phyloP scores from a whole-genome alignment of 2,113 vertebrate genomes.

The Mesembrinibis cayennensis region DNA sequence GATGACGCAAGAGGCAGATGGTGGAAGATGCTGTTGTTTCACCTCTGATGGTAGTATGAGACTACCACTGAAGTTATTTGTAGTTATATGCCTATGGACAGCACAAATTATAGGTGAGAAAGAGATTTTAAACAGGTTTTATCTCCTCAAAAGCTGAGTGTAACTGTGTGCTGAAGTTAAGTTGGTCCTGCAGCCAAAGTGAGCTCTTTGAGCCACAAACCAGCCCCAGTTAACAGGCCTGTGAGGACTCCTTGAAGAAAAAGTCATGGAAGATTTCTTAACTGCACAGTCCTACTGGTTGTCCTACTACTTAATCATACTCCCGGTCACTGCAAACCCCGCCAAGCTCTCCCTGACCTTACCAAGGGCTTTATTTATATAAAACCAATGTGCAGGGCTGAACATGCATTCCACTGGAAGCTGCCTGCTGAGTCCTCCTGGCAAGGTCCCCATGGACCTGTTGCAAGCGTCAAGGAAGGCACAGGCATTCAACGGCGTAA shows the following conservation, averaged over 20 bases:
- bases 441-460: too few relatives aligned
- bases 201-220: background rate
- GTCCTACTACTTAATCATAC: background rate
- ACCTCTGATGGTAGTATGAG: background rate
- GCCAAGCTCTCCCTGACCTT: background rate
- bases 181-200: background rate
- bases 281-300: background rate
- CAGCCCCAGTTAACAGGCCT: background rate
- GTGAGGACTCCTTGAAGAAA: background rate
- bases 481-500: background rate
- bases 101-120: background rate
- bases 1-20: background rate
- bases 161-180: background rate
- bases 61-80: background rate
- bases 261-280: background rate
- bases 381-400: background rate
- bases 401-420: background rate
- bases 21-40: background rate
- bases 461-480: background rate
- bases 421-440: background rate
- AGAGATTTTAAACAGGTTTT: background rate
- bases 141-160: background rate
- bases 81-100: background rate
- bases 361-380: background rate
- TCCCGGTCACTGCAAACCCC: background rate